Evolutionary conservation across 2,888 invertebrate species (phyloP).

Genomic region (Melanargia galathea): DNA sequence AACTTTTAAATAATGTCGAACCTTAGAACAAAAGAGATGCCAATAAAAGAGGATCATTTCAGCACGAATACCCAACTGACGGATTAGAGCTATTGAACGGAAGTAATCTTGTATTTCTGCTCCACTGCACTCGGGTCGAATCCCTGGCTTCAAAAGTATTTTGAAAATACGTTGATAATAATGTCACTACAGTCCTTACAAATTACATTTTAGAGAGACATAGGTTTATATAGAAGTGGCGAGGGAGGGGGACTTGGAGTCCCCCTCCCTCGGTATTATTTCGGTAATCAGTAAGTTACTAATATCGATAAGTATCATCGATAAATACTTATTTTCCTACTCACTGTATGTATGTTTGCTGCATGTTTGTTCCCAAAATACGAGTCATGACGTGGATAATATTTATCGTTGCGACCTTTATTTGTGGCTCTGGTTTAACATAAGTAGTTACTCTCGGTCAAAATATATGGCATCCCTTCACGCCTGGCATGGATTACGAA

Average conservation of each 20-base stretch:
- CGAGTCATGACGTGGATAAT: conserved; percentile 49
- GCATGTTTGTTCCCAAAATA: conserved; percentile 45
- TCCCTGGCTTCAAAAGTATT: conserved; percentile 61
- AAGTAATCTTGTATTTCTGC: conserved; percentile 79
- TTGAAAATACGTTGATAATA: conserved; percentile 42
- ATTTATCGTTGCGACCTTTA: conserved; percentile 51
- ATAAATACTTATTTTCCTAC: too few species aligned
- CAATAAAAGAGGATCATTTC: conserved; percentile 77
- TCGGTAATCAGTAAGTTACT: too few species aligned
- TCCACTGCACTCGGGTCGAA: conserved; percentile 61
- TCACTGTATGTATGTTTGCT: too few species aligned
- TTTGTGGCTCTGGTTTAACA: conserved; percentile 57
- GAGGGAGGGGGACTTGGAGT: too few species aligned
- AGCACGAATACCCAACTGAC: conserved; percentile 77
- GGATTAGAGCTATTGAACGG: conserved; percentile 78
- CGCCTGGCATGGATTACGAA: neutral
- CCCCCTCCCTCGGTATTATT: too few species aligned
- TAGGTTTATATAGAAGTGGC: too few species aligned
- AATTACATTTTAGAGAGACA: too few species aligned
- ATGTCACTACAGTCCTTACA: neutral
- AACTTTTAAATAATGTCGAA: conserved; percentile 53
- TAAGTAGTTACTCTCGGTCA: conserved; percentile 45
- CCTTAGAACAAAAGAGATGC: conserved; percentile 66
- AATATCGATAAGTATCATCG: neutral
- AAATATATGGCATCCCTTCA: conserved; percentile 22